A percentile compares a stretch with the other conserved stretches of the same genome.
Evolutionary conservation across 2,113 vertebrate genomes (phyloP).

Genomic region (Mustela nigripes): DNA sequence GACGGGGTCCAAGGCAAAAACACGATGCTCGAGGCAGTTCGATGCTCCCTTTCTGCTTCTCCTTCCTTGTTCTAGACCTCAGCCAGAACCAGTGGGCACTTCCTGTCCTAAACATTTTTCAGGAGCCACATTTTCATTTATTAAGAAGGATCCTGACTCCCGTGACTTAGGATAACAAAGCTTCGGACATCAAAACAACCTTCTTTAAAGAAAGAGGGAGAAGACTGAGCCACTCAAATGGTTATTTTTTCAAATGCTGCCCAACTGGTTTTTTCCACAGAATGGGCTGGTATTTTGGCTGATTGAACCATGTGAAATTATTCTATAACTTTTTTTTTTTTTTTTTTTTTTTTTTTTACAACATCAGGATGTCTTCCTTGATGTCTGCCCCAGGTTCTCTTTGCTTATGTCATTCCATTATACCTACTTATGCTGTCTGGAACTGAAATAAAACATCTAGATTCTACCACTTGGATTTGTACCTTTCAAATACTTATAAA

Average conservation of each 20-base stretch:
- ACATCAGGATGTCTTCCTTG: conserved; percentile 43
- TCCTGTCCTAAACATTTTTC: not conserved
- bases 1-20: not conserved
- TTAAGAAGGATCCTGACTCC: conserved; percentile 20
- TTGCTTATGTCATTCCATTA: conserved; percentile 12
- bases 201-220: not conserved
- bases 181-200: conserved; percentile 32
- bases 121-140: conserved; percentile 5
- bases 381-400: not conserved
- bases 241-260: conserved; percentile 50
- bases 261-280: conserved; percentile 36
- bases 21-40: not conserved
- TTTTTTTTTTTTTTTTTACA: not conserved
- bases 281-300: conserved; percentile 16
- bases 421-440: not conserved
- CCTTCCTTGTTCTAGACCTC: too few relatives aligned
- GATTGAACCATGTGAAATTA: conserved; percentile 42
- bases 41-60: not conserved
- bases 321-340: not conserved
- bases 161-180: conserved; percentile 58
- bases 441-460: conserved; percentile 43
- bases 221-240: not conserved
- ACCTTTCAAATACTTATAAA: conserved; percentile 70
- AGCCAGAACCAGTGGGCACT: not conserved
- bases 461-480: conserved; percentile 7